These are phyloP conservation scores for Carcharodon carcharias DNA, from an alignment of 2,797 vertebrate species.

Conservation along the genomic window DNA sequence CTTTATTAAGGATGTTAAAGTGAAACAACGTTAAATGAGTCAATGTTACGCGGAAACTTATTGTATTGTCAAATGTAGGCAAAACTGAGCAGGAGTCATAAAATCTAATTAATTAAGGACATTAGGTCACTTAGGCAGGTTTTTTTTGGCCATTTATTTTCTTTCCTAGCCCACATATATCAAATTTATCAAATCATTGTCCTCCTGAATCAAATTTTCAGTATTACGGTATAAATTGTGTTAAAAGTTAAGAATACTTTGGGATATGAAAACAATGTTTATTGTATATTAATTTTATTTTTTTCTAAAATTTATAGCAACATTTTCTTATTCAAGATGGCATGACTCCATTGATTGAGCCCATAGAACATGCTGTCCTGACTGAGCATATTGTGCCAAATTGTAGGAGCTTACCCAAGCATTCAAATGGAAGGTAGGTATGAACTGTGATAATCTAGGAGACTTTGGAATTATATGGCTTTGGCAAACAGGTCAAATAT, in stretches of 20 bases:
- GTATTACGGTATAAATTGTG: neutral
- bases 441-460: neutral
- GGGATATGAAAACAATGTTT: neutral
- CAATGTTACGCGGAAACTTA: too few species aligned
- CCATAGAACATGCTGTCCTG: neutral
- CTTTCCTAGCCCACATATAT: neutral
- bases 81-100: neutral
- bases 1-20: too few species aligned
- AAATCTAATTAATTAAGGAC: neutral
- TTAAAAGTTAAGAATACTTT: neutral
- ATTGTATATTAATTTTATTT: neutral
- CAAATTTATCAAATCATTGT: neutral
- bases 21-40: too few species aligned
- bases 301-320: constrained; percentile 13
- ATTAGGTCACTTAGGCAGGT: neutral
- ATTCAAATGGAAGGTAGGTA: constrained; percentile 14
- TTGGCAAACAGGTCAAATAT: neutral
- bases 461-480: neutral
- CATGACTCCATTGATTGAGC: neutral
- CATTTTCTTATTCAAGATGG: neutral
- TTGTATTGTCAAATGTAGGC: neutral
- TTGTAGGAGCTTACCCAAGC: neutral
- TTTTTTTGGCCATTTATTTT: neutral
- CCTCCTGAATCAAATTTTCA: neutral
- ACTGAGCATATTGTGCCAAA: neutral